Evolutionary conservation across 2,888 invertebrate species (phyloP), one percentile per base, ranked within the genome.

Genomic region (Spodoptera picta): DNA sequence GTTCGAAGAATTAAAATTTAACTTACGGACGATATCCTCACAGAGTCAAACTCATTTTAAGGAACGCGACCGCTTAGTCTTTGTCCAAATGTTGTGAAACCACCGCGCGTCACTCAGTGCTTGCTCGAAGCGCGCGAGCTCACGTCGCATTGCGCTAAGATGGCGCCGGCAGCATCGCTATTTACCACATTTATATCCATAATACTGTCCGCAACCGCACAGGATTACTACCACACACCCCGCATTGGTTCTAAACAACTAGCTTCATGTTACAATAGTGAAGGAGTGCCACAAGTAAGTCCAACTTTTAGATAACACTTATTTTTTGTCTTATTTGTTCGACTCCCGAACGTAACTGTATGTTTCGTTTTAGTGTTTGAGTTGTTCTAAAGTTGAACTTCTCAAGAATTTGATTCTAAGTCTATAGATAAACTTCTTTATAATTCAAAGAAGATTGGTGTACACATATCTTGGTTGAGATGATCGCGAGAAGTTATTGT

Each of bases 81-180:
- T 77, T 93, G 92, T 65, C 85, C 69, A 71, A 80, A 85, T 90
- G 90, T 92, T 92, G 92, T 92, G 93, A 92, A 92, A 92, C 87
- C 83, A 72, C 77, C 76, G 65, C 64, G 77, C 74, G 80, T 70
- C 72, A 74, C 82, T 85, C 91, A 93, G 94, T 93, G 90, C 87
- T 87, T 87, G 88, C 85, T 87, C 88, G 90, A 86, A 90, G 85
- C 87, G 89, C 89, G 88, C 84, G 81, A 83, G 89, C 82, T 84
- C 74, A 89, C 89, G 90, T 87, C 86, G 83, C 84, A 73, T 80
- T 88, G 87, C 87, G 84, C 91, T 9, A 92, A 90, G 83, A 93
- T 93, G 93, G 89, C 92, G 90, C 88, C 88, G 77, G 79, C 89
- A 68, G 81, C 81, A 68, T 81, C 83, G 83, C 78, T 87, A 80